Conservation (phyloP, 1,140 invertebrate genomes). For the Episyrphus balteatus region DNA sequence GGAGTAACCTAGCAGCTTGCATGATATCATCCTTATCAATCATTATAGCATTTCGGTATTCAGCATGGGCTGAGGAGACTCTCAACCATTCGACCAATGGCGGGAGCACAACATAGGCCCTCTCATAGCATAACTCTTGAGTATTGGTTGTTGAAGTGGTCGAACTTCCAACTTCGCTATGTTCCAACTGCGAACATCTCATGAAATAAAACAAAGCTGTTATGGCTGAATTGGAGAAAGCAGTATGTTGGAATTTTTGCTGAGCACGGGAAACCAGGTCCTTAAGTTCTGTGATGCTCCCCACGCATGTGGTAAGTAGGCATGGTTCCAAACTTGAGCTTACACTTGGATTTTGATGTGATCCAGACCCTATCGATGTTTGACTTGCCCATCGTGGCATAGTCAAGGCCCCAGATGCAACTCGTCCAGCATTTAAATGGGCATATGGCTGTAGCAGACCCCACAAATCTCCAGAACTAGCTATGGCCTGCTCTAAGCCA, state of each 20-base stretch:
- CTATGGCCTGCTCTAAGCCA: conserved; percentile 70
- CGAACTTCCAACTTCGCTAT: conserved; percentile 34
- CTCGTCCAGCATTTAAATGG: conserved; percentile 75
- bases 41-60: conserved; percentile 63
- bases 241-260: conserved; percentile 41
- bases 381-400: conserved; percentile 76
- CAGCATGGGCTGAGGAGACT: conserved; percentile 68
- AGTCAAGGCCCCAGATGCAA: conserved; percentile 71
- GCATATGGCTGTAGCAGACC: conserved; percentile 80
- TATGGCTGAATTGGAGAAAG: conserved; percentile 56
- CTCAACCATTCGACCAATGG: conserved; percentile 80
- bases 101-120: conserved; percentile 75
- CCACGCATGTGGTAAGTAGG: conserved; percentile 77
- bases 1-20: conserved; percentile 71
- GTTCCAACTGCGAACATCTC: conserved; percentile 70
- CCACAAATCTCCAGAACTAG: conserved; percentile 78
- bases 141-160: conserved; percentile 32
- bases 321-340: conserved; percentile 39
- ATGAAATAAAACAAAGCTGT: conserved; percentile 81
- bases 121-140: conserved; percentile 72
- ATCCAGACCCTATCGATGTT: conserved; percentile 56
- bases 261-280: conserved; percentile 54
- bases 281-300: conserved; percentile 62
- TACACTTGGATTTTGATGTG: conserved; percentile 25
- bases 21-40: conserved; percentile 79